Evolutionary conservation across 2,888 invertebrate species (phyloP).

Genomic region (Drosophila picticornis): DNA sequence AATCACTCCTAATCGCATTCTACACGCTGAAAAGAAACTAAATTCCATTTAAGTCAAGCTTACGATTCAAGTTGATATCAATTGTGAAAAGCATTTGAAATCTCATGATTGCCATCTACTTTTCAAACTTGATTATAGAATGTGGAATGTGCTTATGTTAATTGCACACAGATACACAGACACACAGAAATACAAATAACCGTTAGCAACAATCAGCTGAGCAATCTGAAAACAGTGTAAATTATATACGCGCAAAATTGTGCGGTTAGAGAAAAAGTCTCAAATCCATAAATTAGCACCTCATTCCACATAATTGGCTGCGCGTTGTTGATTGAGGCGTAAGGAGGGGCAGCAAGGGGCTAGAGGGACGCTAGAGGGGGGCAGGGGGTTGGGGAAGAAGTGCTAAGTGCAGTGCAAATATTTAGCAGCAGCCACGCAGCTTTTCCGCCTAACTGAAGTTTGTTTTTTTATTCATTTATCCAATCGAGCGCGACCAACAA

Average conservation of each 20-base stretch:
- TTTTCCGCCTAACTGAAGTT: constrained; percentile 54
- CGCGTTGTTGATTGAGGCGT: constrained; percentile 74
- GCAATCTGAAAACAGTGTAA: constrained; percentile 63
- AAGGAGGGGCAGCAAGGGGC: constrained; percentile 44
- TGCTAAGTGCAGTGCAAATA: constrained; percentile 81
- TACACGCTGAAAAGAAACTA: neutral
- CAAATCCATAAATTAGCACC: constrained; percentile 82
- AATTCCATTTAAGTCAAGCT: neutral
- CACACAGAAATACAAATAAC: constrained; percentile 32
- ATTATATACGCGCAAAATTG: constrained; percentile 72
- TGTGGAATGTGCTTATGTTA: constrained; percentile 36
- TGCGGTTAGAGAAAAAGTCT: constrained; percentile 51
- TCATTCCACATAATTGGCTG: constrained; percentile 77
- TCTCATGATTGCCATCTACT: constrained; percentile 28
- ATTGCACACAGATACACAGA: constrained; percentile 32
- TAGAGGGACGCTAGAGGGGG: no score
- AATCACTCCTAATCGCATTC: constrained; percentile 7
- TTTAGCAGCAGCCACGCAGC: constrained; percentile 65
- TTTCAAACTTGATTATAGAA: constrained; percentile 39
- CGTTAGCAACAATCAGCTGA: constrained; percentile 61
- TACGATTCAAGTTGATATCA: constrained; percentile 9
- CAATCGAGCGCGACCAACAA: constrained; percentile 66
- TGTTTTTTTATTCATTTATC: constrained; percentile 76
- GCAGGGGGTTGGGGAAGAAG: constrained; percentile 19
- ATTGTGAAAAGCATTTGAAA: constrained; percentile 28